phyloP scores from a whole-genome alignment of 1,140 invertebrate genomes.

The Aphelinus atriplicis region DNA sequence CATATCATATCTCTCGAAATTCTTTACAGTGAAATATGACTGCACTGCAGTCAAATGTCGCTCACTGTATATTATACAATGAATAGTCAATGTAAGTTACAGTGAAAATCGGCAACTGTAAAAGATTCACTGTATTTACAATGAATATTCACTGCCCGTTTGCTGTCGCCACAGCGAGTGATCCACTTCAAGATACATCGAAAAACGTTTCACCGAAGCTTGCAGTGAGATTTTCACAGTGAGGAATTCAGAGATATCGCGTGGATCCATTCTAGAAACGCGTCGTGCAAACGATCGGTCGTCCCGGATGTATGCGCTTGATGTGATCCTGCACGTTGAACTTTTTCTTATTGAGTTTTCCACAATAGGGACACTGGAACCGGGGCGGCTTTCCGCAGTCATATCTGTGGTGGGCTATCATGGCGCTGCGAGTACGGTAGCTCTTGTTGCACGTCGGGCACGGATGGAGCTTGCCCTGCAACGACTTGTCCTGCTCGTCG shows the following conservation, averaged over 20 bases:
- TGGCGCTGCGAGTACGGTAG: slow-evolving; percentile 70
- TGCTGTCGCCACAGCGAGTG: too few species aligned
- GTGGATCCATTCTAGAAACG: slow-evolving; percentile 41
- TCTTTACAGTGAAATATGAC: too few species aligned
- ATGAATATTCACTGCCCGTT: too few species aligned
- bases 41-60: too few species aligned
- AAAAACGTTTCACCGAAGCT: not conserved
- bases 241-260: too few species aligned
- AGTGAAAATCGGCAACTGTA: too few species aligned
- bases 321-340: slow-evolving; percentile 64
- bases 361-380: slow-evolving; percentile 63
- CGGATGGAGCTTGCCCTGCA: slow-evolving; percentile 49
- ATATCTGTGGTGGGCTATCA: slow-evolving; percentile 71
- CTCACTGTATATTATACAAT: too few species aligned
- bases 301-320: slow-evolving; percentile 49
- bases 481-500: not conserved
- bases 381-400: slow-evolving; percentile 62
- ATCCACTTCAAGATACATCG: too few species aligned
- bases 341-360: slow-evolving; percentile 64
- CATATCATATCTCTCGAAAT: too few species aligned
- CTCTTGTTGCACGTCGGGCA: slow-evolving; percentile 69
- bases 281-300: slow-evolving; percentile 49
- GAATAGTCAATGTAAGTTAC: too few species aligned
- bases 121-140: too few species aligned
- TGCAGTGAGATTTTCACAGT: too few species aligned